Evolutionary conservation across 2,797 vertebrate genomes (phyloP).

Genomic region (Margarornis squamiger): DNA sequence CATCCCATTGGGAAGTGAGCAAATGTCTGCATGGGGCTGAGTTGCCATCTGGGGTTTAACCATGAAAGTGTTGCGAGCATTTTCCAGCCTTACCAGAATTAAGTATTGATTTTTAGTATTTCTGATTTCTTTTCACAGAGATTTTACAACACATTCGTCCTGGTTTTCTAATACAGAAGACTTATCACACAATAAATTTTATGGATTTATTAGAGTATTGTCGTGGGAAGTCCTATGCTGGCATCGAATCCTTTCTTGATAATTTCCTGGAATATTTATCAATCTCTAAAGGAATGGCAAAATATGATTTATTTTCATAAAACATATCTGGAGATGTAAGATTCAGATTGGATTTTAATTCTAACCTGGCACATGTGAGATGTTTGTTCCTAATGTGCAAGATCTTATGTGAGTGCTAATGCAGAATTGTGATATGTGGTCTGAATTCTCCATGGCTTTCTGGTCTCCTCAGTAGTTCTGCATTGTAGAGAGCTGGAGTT

Average conservation of each 20-base stretch:
- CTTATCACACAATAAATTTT: background rate
- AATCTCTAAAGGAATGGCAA: background rate
- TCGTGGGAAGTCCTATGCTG: background rate
- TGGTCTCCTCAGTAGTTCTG: background rate
- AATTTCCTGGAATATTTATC: background rate
- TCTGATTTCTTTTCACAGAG: background rate
- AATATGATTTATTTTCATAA: background rate
- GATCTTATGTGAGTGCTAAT: background rate
- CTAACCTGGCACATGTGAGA: rapidly evolving
- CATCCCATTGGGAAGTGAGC: background rate
- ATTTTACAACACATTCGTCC: background rate
- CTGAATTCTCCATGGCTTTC: background rate
- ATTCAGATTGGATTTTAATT: background rate
- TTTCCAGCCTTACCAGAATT: background rate
- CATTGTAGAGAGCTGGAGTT: background rate
- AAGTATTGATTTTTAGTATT: background rate
- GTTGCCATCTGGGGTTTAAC: background rate
- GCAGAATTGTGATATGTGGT: background rate
- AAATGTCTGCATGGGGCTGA: background rate
- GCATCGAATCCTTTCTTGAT: background rate
- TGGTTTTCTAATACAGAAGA: background rate
- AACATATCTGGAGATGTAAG: background rate
- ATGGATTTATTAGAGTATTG: background rate
- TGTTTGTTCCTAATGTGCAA: background rate
- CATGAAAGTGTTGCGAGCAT: background rate